A percentile compares a stretch with the other conserved stretches of the same genome.
phyloP scores from a whole-genome alignment of 1,140 invertebrate genomes.

The Leptopilina clavipes region DNA sequence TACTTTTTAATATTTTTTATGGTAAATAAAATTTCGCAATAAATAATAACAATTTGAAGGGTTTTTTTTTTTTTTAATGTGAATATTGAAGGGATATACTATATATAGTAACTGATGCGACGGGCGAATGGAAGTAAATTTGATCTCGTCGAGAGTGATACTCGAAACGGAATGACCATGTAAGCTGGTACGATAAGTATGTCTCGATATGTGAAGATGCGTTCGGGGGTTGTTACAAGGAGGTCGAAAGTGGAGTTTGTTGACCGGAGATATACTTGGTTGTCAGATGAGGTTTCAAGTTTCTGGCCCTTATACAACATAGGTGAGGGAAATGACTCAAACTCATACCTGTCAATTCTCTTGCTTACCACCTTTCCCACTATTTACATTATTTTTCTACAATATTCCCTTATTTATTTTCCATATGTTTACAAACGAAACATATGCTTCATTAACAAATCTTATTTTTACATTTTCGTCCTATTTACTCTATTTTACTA shows the following conservation, averaged over 20 bases:
- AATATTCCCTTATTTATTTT: too few species aligned
- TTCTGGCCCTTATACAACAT: constrained; percentile 41
- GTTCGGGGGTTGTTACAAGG: constrained; percentile 45
- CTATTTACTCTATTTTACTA: too few species aligned
- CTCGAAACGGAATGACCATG: neutral
- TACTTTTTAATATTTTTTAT: too few species aligned
- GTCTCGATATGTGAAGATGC: constrained; percentile 2
- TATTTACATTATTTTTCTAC: too few species aligned
- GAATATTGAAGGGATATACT: neutral
- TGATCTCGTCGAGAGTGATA: constrained; percentile 10
- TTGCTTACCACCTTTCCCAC: constrained; percentile 34
- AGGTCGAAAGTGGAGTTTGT: constrained; percentile 53
- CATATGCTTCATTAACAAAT: too few species aligned
- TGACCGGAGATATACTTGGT: constrained; percentile 47
- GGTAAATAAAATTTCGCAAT: too few species aligned
- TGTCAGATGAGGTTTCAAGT: constrained; percentile 53
- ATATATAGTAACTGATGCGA: too few species aligned
- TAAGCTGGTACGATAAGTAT: constrained; percentile 37
- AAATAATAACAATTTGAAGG: too few species aligned
- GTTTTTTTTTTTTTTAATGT: neutral
- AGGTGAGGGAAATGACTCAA: constrained; percentile 38
- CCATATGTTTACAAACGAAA: too few species aligned
- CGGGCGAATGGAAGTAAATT: constrained; percentile 6
- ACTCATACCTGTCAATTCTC: constrained; percentile 53
- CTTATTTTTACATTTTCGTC: too few species aligned